Evolutionary conservation across 1,140 invertebrate species (phyloP).

Genomic region (Drosophila arawakana): DNA sequence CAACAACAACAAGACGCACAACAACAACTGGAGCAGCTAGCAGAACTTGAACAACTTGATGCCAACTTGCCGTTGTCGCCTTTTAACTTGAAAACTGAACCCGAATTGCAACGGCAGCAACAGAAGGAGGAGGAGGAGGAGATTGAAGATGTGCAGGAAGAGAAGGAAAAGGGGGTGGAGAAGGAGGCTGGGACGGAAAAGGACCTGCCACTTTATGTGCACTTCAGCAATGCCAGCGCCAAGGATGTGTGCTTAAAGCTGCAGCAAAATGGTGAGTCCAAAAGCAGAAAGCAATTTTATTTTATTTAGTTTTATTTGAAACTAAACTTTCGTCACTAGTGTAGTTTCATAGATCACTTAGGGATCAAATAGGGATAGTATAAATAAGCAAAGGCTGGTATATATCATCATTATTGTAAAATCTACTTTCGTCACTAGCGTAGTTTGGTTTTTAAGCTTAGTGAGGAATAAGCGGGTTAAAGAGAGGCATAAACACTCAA

Average conservation of each 20-base stretch:
- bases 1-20: slow-evolving; percentile 42
- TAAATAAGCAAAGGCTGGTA: no score
- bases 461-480: no score
- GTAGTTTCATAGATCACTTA: no score
- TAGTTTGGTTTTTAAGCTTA: no score
- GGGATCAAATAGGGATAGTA: no score
- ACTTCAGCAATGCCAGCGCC: slow-evolving; percentile 57
- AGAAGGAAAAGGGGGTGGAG: not conserved
- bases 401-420: no score
- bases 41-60: slow-evolving; percentile 52
- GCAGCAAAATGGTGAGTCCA: slow-evolving; percentile 60
- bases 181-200: slow-evolving; percentile 30
- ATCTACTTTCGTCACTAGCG: no score
- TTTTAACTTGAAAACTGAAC: slow-evolving; percentile 63
- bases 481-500: no score
- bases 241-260: slow-evolving; percentile 73
- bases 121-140: not conserved
- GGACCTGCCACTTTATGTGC: slow-evolving; percentile 50
- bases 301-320: not conserved
- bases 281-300: not conserved
- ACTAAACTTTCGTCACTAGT: no score
- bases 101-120: slow-evolving; percentile 1
- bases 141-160: slow-evolving; percentile 2
- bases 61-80: slow-evolving; percentile 49
- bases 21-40: slow-evolving; percentile 10